Conservation (phyloP, 2,797 vertebrate species). For the Crenichthys baileyi region DNA sequence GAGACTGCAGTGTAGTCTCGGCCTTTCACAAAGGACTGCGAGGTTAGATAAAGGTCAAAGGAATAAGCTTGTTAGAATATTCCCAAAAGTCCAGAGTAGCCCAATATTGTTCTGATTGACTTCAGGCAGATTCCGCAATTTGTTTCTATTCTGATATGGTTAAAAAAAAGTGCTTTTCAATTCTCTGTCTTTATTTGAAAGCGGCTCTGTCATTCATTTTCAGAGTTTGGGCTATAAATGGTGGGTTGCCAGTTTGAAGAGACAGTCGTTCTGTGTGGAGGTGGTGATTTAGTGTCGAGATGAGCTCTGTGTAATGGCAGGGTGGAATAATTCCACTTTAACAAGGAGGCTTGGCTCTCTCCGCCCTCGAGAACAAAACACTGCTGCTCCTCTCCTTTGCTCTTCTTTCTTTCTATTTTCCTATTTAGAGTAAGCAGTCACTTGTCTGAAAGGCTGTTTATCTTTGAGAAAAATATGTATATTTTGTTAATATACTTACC, state of each 20-base stretch:
- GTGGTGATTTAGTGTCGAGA: conserved; percentile 90
- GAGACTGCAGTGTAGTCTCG: conserved; percentile 13
- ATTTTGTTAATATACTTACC: neutral
- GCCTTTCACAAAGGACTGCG: conserved; percentile 62
- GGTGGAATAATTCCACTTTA: conserved; percentile 90
- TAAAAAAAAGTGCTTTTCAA: conserved; percentile 19
- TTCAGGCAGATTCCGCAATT: conserved; percentile 44
- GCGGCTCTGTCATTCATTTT: conserved; percentile 69
- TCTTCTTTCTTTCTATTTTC: conserved; percentile 29
- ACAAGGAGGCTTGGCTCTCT: conserved; percentile 77
- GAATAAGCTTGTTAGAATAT: conserved; percentile 47
- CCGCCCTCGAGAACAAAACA: conserved; percentile 66
- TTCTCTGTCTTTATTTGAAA: conserved; percentile 22
- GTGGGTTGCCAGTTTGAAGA: conserved; percentile 79
- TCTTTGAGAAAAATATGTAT: neutral
- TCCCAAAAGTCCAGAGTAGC: conserved; percentile 31
- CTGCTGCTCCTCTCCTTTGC: conserved; percentile 46
- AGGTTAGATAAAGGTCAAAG: conserved; percentile 62
- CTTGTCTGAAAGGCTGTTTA: conserved; percentile 16
- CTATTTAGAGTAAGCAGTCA: conserved; percentile 17
- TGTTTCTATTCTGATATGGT: conserved; percentile 39
- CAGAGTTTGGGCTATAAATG: conserved; percentile 87
- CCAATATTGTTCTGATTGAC: conserved; percentile 52
- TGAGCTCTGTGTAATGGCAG: conserved; percentile 92
- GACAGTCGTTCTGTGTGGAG: conserved; percentile 78